Evolutionary conservation across 1,140 invertebrate genomes (phyloP), one percentile per base, ranked within the genome.

Genomic region (Coelopa frigida): DNA sequence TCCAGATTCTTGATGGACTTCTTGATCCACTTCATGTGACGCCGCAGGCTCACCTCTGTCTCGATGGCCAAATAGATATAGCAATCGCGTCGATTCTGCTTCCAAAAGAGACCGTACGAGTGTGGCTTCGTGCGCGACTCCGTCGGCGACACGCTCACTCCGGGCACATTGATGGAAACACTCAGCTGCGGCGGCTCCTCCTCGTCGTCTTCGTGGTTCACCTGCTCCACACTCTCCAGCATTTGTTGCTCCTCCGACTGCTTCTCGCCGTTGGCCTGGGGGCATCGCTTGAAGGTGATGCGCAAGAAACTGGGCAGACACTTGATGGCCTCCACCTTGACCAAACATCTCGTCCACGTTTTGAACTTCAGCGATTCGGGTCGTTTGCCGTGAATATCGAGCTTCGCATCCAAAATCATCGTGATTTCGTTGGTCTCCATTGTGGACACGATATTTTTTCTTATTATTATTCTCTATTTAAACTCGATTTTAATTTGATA

Each of bases 21-120:
- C n/a, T 65, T 62, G 6, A 69, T 55, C 66, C 66, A 70, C 37
- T 66, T 69, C 66, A 70, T 70, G 26, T 70, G 67, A 0, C 50
- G 46, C 1, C 61, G 54, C 40, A 56, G 67, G 4, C 53, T 46
- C 5, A 40, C 41, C 42, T 70, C 59, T 1, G 63, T 61, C 31
- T 70, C 63, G 21, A 67, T 38, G 5, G 67, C 59, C 44, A 70
- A 64, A 37, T 67, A 70, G 1, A 69, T 64, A 11, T 57, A 63
- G 40, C 67, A 70, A 38, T 59, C 57, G 11, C 62, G 60, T 3
- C 66, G 67, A 48, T 69, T 63, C 20, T 68, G 61, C n/a, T 54
- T 64, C 66, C 66, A 70, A 29, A 64, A 68, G 0, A 70, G 31
- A 1, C 66, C 67, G 40, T 70, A 70, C 0, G 61, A 58, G 42